These are phyloP conservation scores for Heliocidaris erythrogramma DNA, from an alignment of 35 echinoderm and acorn worm genomes.

Conservation along the genomic window DNA sequence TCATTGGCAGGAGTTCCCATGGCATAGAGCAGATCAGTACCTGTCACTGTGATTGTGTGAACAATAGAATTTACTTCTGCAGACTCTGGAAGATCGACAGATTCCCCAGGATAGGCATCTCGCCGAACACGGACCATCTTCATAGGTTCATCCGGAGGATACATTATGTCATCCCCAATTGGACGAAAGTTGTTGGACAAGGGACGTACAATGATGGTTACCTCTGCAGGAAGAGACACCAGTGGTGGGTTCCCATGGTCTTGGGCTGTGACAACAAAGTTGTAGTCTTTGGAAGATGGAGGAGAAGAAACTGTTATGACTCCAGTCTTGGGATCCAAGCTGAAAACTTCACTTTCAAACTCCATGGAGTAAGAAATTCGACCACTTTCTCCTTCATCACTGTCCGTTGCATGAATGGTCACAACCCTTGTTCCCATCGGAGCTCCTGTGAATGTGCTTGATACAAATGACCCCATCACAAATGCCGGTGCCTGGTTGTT, in stretches of 20 bases:
- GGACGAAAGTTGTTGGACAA: background rate
- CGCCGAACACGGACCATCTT: background rate
- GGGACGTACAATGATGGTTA: background rate
- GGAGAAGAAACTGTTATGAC: background rate
- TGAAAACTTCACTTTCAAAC: background rate
- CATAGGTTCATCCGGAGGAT: background rate
- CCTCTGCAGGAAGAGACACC: background rate
- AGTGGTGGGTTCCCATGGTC: conserved; percentile 11
- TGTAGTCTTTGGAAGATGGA: background rate
- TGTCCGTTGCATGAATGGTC: background rate
- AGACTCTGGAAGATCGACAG: background rate
- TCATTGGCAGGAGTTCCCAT: conserved; percentile 34
- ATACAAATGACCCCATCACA: background rate
- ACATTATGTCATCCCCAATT: conserved; percentile 19
- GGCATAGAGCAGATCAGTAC: conserved; percentile 27
- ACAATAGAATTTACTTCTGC: background rate
- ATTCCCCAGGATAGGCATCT: background rate
- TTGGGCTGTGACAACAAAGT: background rate
- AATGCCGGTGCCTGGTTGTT: background rate
- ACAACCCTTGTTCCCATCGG: background rate
- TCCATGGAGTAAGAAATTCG: background rate
- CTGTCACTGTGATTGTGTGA: background rate
- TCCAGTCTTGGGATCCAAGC: conserved; percentile 5
- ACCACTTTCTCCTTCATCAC: background rate
- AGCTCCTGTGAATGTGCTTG: background rate